Conservation (phyloP, 2,113 vertebrate genomes). For the Clupea harengus region DNA sequence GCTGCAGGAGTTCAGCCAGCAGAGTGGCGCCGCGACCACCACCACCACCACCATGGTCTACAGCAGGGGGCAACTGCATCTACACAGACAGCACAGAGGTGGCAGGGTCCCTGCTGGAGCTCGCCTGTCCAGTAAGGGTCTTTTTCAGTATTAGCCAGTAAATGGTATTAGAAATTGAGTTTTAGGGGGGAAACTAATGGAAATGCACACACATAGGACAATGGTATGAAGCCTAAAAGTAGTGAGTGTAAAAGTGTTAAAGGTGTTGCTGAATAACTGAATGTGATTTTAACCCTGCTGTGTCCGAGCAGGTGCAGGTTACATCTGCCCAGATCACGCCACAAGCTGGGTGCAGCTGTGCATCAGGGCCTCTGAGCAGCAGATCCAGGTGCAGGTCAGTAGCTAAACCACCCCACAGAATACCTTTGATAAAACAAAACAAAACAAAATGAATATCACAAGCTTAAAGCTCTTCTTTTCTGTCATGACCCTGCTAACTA, state of each 20-base stretch:
- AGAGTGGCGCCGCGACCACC: conserved; percentile 68
- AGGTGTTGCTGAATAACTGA: neutral
- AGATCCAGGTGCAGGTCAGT: conserved; percentile 87
- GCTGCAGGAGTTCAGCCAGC: conserved; percentile 92
- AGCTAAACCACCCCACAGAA: neutral
- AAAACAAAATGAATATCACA: neutral
- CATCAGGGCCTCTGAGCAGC: conserved; percentile 88
- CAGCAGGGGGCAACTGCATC: conserved; percentile 92
- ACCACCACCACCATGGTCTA: conserved; percentile 91
- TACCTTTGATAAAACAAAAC: neutral
- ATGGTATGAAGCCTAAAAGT: no score
- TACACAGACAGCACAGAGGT: conserved; percentile 99
- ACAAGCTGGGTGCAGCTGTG: conserved; percentile 78
- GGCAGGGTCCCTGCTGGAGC: conserved; percentile 95
- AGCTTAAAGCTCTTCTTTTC: no score
- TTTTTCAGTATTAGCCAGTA: neutral
- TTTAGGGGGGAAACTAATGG: neutral
- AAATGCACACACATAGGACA: no score
- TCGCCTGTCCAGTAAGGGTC: conserved; percentile 89
- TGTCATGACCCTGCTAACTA: neutral
- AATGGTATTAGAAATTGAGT: neutral
- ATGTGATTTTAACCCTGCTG: conserved; percentile 8
- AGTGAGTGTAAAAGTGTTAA: neutral
- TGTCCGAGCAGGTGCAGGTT: conserved; percentile 71
- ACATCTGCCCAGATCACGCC: conserved; percentile 86